Evolutionary conservation across 2,113 vertebrate species (phyloP), one percentile per base, ranked within the genome.

Genomic region (Embiotoca jacksoni): DNA sequence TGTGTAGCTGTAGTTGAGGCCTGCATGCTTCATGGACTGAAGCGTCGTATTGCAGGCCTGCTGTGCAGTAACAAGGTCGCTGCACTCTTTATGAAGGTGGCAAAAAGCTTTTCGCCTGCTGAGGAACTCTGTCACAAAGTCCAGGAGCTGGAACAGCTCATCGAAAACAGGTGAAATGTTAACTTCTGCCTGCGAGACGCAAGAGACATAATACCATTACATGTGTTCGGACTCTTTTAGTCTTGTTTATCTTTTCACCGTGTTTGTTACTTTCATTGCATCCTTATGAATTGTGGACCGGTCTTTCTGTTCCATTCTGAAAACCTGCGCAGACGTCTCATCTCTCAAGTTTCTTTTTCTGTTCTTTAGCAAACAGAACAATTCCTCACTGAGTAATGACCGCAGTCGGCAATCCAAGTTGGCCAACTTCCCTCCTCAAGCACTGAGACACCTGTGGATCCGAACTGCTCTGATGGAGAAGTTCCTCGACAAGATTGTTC

Each of bases 21-120:
- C 47, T 99, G 98, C 0, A 86, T 99, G 63, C 88, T 99, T 4
- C 95, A 98, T 0, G 96, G 97, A 7, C 87, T 99, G 82, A 96
- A 93, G 92, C 95, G 97, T 0, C 93, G 97, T 60, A 97, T 98
- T 0, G 97, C 98, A 0, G 98, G 98, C 0, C 97, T 99, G 92
- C 94, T 99, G 89, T 97, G 97, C 90, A 99, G 96, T 88, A 99
- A 99, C 93, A 99, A 99, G 93, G 96, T 99, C 0, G 97, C 97
- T 0, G 96, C 98, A 0, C 96, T 99, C 0, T 99, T 99, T 73
- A 96, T 97, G 96, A 99, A 99, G 91, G 96, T 97, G 93, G 97
- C 95, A 31, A 99, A 96, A 93, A 96, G 91, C 93, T 99, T 97
- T 70, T 90, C 95, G 0, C 95, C 94, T 0, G 98, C 98, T 0